Evolutionary conservation across 2,113 vertebrate genomes (phyloP), one percentile per base, ranked within the genome.

Genomic region (Rutilus rutilus): DNA sequence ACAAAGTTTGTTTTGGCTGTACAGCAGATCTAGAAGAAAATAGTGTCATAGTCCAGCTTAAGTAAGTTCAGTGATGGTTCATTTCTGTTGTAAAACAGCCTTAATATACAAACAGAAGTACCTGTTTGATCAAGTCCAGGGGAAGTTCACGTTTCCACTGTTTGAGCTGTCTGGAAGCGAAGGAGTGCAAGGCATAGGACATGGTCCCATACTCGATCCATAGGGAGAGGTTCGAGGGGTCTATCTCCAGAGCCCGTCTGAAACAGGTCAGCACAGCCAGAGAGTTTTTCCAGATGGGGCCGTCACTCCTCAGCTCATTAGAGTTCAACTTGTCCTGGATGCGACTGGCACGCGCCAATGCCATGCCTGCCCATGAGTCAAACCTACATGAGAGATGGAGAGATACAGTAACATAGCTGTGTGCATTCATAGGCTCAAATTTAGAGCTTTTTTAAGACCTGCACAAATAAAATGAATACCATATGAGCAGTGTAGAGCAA

Each of bases 301-400:
- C 96, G n/a, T 99, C 97, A 0, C 96, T 99, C 92, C 97, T 98
- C 87, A 99, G 90, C 45, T 99, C 98, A 0, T 99, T 99, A 69
- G 97, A 99, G 92, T 99, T 99, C 80, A 99, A 85, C 89, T 99
- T 99, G 89, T 99, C 98, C 90, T 99, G 98, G 88, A 99, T 99
- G 10, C 98, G 97, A 78, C 97, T 99, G 52, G 98, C 98, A 84
- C 98, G 91, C 10, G 98, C 98, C 90, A 99, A 90, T 52, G 98
- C 98, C 98, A 99, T 99, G 71, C 98, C 98, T 0, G 98, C 98
- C 98, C 98, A 99, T 0, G 98, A 99, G 90, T 99, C 98, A 73
- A 99, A 99, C 94, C 98, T 99, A 84, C 0, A 42, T 12, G 14
- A 25, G 7, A 42, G 25, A 14, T 39, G 3, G 39, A 57, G 21